Evolutionary conservation across 2,113 vertebrate genomes (phyloP).

Genomic region (Syngnathus typhle): DNA sequence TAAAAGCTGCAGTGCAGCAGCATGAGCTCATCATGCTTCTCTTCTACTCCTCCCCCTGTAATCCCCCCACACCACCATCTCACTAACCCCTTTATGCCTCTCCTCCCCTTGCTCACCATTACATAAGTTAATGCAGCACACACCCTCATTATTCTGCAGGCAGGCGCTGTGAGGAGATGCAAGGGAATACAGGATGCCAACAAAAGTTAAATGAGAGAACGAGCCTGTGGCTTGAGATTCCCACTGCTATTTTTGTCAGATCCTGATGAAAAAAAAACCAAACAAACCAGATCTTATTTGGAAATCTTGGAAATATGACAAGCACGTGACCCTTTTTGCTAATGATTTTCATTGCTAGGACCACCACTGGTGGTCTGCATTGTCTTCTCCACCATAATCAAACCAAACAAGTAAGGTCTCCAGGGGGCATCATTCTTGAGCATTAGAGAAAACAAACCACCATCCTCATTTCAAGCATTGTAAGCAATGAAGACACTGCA

Average conservation of each 20-base stretch:
- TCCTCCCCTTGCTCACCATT: slow-evolving; percentile 47
- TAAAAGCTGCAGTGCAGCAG: slow-evolving; percentile 68
- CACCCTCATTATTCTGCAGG: slow-evolving; percentile 57
- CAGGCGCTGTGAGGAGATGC: slow-evolving; percentile 40
- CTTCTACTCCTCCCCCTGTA: slow-evolving; percentile 21
- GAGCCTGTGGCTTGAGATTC: slow-evolving; percentile 6
- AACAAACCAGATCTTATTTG: slow-evolving; percentile 4
- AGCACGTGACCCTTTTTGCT: no score
- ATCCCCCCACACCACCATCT: slow-evolving; percentile 23
- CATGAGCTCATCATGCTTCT: slow-evolving; percentile 68
- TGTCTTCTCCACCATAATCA: slow-evolving; percentile 23
- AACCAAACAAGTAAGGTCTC: slow-evolving; percentile 11
- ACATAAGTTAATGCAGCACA: slow-evolving; percentile 71
- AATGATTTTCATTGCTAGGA: not conserved
- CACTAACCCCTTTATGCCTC: slow-evolving; percentile 6
- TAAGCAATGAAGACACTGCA: slow-evolving; percentile 32
- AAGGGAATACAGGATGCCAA: slow-evolving; percentile 50
- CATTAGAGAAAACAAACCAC: slow-evolving; percentile 51
- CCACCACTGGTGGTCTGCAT: not conserved
- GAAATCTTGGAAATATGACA: not conserved
- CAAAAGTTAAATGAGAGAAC: slow-evolving; percentile 36
- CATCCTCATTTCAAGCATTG: slow-evolving; percentile 51
- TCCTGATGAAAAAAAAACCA: not conserved
- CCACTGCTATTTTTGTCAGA: slow-evolving; percentile 10
- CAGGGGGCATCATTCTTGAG: slow-evolving; percentile 34